Base-by-base conservation (phyloP, 1,140 invertebrate species). In the Brachionus manjavacas region DNA sequence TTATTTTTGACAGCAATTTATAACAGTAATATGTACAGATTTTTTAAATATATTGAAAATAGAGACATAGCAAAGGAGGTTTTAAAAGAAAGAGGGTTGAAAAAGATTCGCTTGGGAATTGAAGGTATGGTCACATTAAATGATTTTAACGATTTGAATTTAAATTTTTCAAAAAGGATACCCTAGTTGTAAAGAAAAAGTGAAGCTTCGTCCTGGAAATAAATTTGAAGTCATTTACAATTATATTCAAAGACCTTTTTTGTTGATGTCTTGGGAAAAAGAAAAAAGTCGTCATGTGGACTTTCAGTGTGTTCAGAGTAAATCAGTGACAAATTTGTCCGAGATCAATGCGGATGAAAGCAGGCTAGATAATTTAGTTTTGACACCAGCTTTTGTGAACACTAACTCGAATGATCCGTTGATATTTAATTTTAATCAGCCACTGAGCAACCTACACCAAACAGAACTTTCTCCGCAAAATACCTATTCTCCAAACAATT, bases 241-340 rank as follows among this genome's bases (percentile, higher is more conserved):
- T 89, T 99, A 99, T 89, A 97, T 99, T 0, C 98, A 99, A 88
- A 91, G 98, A n/a, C 97, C 97, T 0, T 99, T 99, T 88, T 95
- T 99, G 66, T 95, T 97, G 86, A 98, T 99, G 95, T 99, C 96
- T 0, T 99, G 98, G 98, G 98, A 99, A 88, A 99, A 99, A 86
- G 97, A 99, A 88, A 98, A 98, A 87, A 97, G 95, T 88, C 92
- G 98, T 4, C 98, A 99, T 89, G 98, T 99, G 0, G 98, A 99
- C 89, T 99, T 99, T 89, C 92, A 93, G 89, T 90, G 90, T 86
- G 89, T 90, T 16, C 89, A 89, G 68, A 89, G 87, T 70, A 89
- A 90, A 84, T 90, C 89, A 28, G 88, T 89, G 55, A 89, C 88
- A 6, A 90, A 90, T 83, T 85, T 90, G 23, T 87, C 86, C 25